Evolutionary conservation across 1,140 invertebrate genomes (phyloP), one percentile per base, ranked within the genome.

Genomic region (Philotrypesis tridentata): DNA sequence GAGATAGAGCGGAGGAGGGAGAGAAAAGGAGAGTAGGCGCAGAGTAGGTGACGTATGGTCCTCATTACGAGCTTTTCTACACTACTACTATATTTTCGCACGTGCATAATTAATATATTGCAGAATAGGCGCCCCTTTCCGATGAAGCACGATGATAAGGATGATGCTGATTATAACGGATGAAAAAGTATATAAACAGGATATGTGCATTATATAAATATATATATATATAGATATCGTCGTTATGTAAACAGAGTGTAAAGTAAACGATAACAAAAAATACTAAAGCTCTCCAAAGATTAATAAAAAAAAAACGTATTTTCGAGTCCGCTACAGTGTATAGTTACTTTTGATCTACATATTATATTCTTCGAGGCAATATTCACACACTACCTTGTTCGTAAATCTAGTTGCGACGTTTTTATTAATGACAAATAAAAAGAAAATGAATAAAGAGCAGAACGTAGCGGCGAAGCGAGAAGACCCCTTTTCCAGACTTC

Each of bases 51-150:
- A 77, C 8, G 11, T 40, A 78, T 61, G 68, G 74, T 78, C 67
- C 48, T 78, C 31, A 55, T 82, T 75, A 78, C 17, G 74, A 77
- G 74, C 80, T 82, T 77, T 78, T 68, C 80, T 78, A 78, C 68
- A 77, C 68, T 72, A 82, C 72, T 71, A 48, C 63, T 76, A 82
- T 77, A 82, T 82, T 82, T 82, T 82, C 65, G 61, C 72, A 82
- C 25, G 48, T 76, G 60, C 80, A 77, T 81, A 17, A 3, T 25
- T 25, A 68, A 74, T 48, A 31, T 40, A 74, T 43, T 31, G 40
- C 31, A 74, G 33, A 80, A 43, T 73, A 65, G 72, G n/a, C 48
- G 48, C 48, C 48, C 63, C 43, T n/a, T 68, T 37, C 74, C 61
- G 63, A 68, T 37, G 27, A 75, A 75, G 21, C 4, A 75, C n/a